Base-by-base conservation (phyloP, 1,140 invertebrate species). In the Brachystomella parvula region DNA sequence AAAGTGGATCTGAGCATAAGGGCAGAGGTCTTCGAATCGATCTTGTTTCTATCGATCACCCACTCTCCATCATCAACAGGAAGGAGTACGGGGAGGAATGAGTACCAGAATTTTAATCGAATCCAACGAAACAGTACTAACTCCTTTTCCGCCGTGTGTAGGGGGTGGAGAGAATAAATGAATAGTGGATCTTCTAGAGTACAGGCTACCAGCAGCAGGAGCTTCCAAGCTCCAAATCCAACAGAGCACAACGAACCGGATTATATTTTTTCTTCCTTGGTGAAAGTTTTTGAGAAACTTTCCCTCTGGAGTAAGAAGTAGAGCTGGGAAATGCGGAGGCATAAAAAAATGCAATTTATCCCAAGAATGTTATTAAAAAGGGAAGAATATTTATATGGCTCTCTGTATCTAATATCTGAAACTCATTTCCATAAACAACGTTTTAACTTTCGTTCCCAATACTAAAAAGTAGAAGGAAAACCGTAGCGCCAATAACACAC, bases 341-440 rank as follows among this genome's bases (percentile, higher is more conserved):
- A 19, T 9, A 39, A 19, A 24, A 53, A 53, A 53, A 53, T 53
- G 49, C 24, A 53, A 53, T 53, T 53, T 53, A 53, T 9, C 6
- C 12, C 49, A 53, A 53, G 49, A 53, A 53, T 53, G 49, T 53
- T 53, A 53, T 53, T 53, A 53, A 53, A 53, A 26, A 3, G 49
- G 24, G 21, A 53, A 24, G 24, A 53, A 53, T 53, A 53, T 53
- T 53, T 53, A 53, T 26, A 26, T 9, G n/a, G n/a, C n/a, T n/a
- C n/a, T n/a, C n/a, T n/a, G n/a, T n/a, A n/a, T n/a, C n/a, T n/a
- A n/a, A n/a, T n/a, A n/a, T n/a, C n/a, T n/a, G n/a, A n/a, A n/a
- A n/a, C n/a, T n/a, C n/a, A n/a, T n/a, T n/a, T n/a, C n/a, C n/a
- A n/a, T n/a, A n/a, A n/a, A n/a, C n/a, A n/a, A n/a, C n/a, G n/a